Base-by-base conservation (phyloP, 2,888 invertebrate species). In the Phaedon cochleariae region DNA sequence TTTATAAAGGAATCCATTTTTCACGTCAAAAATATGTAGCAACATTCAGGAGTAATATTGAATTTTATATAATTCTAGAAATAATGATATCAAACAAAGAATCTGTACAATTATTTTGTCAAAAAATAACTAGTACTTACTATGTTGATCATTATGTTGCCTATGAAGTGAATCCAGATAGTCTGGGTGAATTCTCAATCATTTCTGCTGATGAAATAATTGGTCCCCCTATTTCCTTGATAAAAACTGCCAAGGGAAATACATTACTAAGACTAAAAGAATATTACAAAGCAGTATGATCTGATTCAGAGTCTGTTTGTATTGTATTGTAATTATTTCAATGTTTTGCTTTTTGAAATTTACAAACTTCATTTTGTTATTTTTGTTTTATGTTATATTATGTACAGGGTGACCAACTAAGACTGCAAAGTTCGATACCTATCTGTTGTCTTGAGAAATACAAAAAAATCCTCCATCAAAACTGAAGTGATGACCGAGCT, bases 231-330 rank as follows among this genome's bases (percentile, higher is more conserved):
- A 17, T 58, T 29, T 12, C 34, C 17, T 6, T 63, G 31, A 34
- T 63, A 9, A 51, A 52, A 68, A 70, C 51, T 31, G 63, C 22
- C 6, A 26, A 10, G 17, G 65, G 51, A 58, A 12, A 22, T 9
- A 49, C 10, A 22, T 29, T 58, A 37, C 10, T 63, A 15, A 49
- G 58, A 49, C 15, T 34, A n/a, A 58, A 58, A 58, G 49, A 57
- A 34, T 63, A 63, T 37, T 57, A 17, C 18, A 20, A 18, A 20
- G n/a, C n/a, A n/a, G n/a, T n/a, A n/a, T n/a, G n/a, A n/a, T n/a
- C n/a, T n/a, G n/a, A n/a, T n/a, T n/a, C n/a, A n/a, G n/a, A n/a
- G n/a, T n/a, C n/a, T n/a, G n/a, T n/a, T n/a, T n/a, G n/a, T n/a
- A n/a, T n/a, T n/a, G n/a, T n/a, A n/a, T n/a, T n/a, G n/a, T n/a